Percentiles rank a stretch among this genome's conserved stretches.
Evolutionary conservation across 2,888 invertebrate species (phyloP).

Genomic region (Callimorpha dominula): DNA sequence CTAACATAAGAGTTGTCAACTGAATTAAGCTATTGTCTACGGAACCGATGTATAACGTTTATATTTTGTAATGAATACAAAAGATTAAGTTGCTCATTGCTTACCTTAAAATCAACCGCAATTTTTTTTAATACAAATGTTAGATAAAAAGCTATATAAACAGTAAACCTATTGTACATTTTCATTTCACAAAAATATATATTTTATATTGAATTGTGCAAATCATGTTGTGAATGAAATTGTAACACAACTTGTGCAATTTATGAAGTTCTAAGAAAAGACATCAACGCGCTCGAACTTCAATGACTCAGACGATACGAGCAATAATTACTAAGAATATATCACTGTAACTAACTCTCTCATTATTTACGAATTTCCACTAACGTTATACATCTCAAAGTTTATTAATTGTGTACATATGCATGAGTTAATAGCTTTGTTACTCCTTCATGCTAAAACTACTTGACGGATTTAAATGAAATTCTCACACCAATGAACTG

Average conservation of each 20-base stretch:
- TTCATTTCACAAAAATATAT: too few species aligned
- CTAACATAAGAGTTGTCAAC: too few species aligned
- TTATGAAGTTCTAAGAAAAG: constrained; percentile 31
- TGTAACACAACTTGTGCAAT: neutral
- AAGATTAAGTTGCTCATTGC: too few species aligned
- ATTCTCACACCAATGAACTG: neutral
- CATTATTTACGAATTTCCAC: neutral
- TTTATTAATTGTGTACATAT: too few species aligned
- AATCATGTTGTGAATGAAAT: neutral
- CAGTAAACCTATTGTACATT: too few species aligned
- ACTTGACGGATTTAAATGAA: neutral
- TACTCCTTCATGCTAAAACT: neutral
- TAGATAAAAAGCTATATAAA: too few species aligned
- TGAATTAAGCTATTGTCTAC: too few species aligned
- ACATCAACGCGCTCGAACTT: constrained; percentile 52
- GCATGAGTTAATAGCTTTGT: neutral
- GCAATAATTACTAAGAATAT: constrained; percentile 1
- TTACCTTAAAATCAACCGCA: too few species aligned
- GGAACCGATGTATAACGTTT: too few species aligned
- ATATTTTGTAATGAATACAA: too few species aligned
- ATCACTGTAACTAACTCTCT: neutral
- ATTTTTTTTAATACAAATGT: too few species aligned
- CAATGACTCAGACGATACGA: constrained; percentile 4
- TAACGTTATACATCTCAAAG: neutral
- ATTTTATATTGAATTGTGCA: neutral